Evolutionary conservation across 2,888 invertebrate species (phyloP).

Genomic region (Argyresthia albistria): DNA sequence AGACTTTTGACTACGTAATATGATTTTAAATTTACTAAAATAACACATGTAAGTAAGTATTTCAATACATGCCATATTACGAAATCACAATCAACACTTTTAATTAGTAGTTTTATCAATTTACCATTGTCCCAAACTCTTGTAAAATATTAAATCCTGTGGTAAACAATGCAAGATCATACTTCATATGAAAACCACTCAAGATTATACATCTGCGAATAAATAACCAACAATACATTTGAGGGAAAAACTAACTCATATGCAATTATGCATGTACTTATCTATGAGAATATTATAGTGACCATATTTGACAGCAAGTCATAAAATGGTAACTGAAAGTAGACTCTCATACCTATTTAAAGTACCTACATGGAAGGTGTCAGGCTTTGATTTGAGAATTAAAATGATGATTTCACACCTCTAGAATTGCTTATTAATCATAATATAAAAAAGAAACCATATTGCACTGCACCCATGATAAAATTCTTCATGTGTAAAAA

Average conservation of each 20-base stretch:
- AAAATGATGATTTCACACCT: no score
- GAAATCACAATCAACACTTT: constrained; percentile 15
- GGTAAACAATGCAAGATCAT: constrained; percentile 16
- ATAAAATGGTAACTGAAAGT: no score
- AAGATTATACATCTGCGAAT: no score
- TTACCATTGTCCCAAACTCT: constrained; percentile 23
- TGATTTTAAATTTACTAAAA: constrained; percentile 26
- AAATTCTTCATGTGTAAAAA: not conserved
- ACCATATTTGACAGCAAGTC: no score
- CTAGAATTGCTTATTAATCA: not conserved
- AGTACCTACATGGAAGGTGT: no score
- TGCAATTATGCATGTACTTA: no score
- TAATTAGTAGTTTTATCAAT: constrained; percentile 9
- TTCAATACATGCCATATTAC: no score
- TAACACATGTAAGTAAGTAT: constrained; percentile 27
- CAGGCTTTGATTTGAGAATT: not conserved
- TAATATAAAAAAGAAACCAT: not conserved
- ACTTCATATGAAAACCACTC: constrained; percentile 10
- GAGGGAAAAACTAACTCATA: no score
- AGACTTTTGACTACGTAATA: constrained; percentile 36
- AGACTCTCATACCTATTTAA: no score
- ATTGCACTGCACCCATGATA: not conserved
- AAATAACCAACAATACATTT: no score
- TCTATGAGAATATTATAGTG: no score
- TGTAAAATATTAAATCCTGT: constrained; percentile 35